Base-by-base conservation (phyloP, 2,797 vertebrate species). In the Sorex maritimensis region DNA sequence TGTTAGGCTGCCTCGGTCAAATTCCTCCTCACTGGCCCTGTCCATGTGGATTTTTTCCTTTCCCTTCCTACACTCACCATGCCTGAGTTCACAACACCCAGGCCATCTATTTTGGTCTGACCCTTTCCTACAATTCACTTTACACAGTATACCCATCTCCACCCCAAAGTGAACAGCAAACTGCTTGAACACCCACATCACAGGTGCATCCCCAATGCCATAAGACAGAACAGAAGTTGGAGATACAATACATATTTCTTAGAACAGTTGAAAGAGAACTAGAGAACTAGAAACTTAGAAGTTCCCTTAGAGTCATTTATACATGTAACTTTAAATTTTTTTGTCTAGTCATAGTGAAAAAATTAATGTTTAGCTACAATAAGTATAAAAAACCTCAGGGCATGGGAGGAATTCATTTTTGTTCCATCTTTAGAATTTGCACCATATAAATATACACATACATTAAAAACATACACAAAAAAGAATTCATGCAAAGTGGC, bases 181-280 rank as follows among this genome's bases (percentile, higher is more conserved):
- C 28, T 75, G 7, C 30, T 1, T 49, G 34, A 68, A 28, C 1
- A 71, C 3, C 21, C 30, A 8, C 8, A 72, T 34, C 69, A 63
- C 3, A 71, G 34, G 68, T 80, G 24, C 24, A 74, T 26, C n/a
- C 28, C 80, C n/a, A 30, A 26, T 63, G 75, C 71, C 73, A 41
- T 5, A 63, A 80, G 68, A 80, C 10, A 84, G 72, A 74, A 92
- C 28, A 92, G 80, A 78, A 49, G 79, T 46, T 52, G 68, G 74
- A 55, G 0, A 91, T 19, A 88, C 41, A 78, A 90, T 49, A 96
- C 71, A 46, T 23, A 81, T 13, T 80, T 73, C 15, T 19, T 67
- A 15, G 90, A 92, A 71, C 69, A 83, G 87, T 67, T 79, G 80
- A 75, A 88, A 93, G 87, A 63, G 52, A 88, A 69, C 21, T 44